A percentile compares a stretch with the other conserved stretches of the same genome.
phyloP scores from a whole-genome alignment of 1,140 invertebrate genomes.

The Drosophila ananassae region DNA sequence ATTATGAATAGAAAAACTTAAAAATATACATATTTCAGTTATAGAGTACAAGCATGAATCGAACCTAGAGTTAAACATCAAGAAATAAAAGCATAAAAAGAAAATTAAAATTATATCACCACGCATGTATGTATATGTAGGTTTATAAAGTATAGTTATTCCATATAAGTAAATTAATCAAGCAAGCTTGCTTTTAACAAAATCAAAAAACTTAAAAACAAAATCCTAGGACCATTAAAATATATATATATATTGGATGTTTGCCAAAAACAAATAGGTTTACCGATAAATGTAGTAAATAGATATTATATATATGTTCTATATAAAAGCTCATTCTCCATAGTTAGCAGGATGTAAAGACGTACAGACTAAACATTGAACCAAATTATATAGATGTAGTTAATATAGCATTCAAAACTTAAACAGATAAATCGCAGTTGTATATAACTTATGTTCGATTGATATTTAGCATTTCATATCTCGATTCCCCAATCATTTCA shows the following conservation, averaged over 20 bases:
- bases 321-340: slow-evolving; percentile 57
- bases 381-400: slow-evolving; percentile 60
- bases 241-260: slow-evolving; percentile 43
- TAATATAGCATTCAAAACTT: slow-evolving; percentile 61
- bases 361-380: slow-evolving; percentile 71
- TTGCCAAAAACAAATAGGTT: slow-evolving; percentile 52
- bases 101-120: slow-evolving; percentile 82
- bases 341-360: slow-evolving; percentile 40
- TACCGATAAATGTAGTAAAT: slow-evolving; percentile 39
- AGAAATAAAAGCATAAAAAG: slow-evolving; percentile 66
- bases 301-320: slow-evolving; percentile 20
- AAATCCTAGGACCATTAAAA: slow-evolving; percentile 57
- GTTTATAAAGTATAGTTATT: slow-evolving; percentile 39
- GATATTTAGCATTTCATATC: slow-evolving; percentile 34
- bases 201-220: slow-evolving; percentile 64
- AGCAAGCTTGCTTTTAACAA: slow-evolving; percentile 43
- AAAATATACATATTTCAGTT: slow-evolving; percentile 44
- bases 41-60: slow-evolving; percentile 42
- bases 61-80: slow-evolving; percentile 48
- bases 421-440: slow-evolving; percentile 78
- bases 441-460: slow-evolving; percentile 49
- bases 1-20: slow-evolving; percentile 58
- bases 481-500: slow-evolving; percentile 27
- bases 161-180: slow-evolving; percentile 48
- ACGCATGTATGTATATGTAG: slow-evolving; percentile 62